These are phyloP conservation scores for Pocillopora grandis DNA, from an alignment of 92 coral and sea anemone species.

Conservation along the genomic window DNA sequence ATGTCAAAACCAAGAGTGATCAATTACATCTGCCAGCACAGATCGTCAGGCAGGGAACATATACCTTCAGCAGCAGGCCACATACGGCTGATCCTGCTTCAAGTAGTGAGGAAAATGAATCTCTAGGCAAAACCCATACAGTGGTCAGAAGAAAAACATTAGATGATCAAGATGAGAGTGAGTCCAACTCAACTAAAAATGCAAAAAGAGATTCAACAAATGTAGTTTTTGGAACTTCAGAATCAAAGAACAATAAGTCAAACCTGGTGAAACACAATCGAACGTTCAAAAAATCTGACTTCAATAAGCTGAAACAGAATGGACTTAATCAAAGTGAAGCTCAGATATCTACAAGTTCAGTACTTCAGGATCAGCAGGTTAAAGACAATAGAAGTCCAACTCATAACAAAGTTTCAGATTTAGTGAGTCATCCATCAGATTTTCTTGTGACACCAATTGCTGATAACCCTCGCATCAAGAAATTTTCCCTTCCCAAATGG, in stretches of 20 bases:
- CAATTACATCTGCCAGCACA: slow-evolving; percentile 53
- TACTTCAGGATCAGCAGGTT: not conserved
- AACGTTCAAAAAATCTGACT: slow-evolving; percentile 5
- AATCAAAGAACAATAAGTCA: slow-evolving; percentile 23
- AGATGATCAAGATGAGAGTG: slow-evolving; percentile 8
- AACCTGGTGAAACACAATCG: slow-evolving; percentile 24
- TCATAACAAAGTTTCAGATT: slow-evolving; percentile 35
- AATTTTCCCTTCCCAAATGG: slow-evolving; percentile 75
- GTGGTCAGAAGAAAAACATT: not conserved
- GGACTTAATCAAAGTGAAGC: slow-evolving; percentile 13
- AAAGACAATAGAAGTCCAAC: slow-evolving; percentile 4
- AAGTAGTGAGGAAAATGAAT: not conserved
- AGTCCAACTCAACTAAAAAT: not conserved
- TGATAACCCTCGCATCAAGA: slow-evolving; percentile 92
- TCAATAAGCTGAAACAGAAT: slow-evolving; percentile 4
- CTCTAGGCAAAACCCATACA: slow-evolving; percentile 31
- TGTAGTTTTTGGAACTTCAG: not conserved
- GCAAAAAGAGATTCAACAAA: not conserved
- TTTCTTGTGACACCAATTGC: slow-evolving; percentile 86
- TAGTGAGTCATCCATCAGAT: slow-evolving; percentile 86
- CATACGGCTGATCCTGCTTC: slow-evolving; percentile 37
- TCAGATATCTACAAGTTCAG: slow-evolving; percentile 17
- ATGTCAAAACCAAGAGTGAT: not conserved
- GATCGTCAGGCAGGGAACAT: slow-evolving; percentile 84
- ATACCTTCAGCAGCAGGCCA: slow-evolving; percentile 74